Evolutionary conservation across 2,797 vertebrate genomes (phyloP), one percentile per base, ranked within the genome.

Genomic region (Rallus crepitans): DNA sequence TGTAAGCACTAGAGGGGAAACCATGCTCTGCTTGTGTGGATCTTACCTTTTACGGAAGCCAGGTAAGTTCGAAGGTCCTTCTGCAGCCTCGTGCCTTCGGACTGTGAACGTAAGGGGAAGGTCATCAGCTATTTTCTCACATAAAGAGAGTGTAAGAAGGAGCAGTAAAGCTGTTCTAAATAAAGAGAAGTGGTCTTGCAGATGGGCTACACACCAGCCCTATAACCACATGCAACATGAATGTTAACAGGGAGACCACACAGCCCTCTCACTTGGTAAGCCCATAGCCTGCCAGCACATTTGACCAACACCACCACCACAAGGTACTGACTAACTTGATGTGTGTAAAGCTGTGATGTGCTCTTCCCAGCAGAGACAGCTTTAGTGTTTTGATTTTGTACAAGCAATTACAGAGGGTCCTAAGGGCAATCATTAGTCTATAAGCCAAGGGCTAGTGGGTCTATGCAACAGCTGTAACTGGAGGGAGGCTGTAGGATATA

Each of bases 41-140:
- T 15, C 72, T 96, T 97, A 99, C 99, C 98, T 98, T 99, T 99
- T 31, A 99, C 98, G 0, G 99, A 98, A 11, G 96, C 59, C 97
- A 99, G 64, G 93, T 99, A 99, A 28, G 98, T 98, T 64, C 98
- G 98, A 65, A 99, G 97, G 95, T 99, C 99, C 88, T 98, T 99
- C 97, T 99, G 99, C 93, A 99, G 97, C 93, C 99, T 99, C 14
- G 96, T 98, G 82, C 99, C 99, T 97, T 99, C 99, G 0, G 95
- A 94, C 99, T 99, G 97, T 61, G 82, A 97, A 94, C 1, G 5
- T 5, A 97, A 90, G 61, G 70, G 77, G 28, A 97, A 73, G 56
- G 40, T 0, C 12, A 65, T 4, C 19, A 79, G 75, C 90, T 64
- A 93, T 19, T 52, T 30, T 68, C 37, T 48, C 71, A 82, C 8